phyloP scores from a whole-genome alignment of 2,113 vertebrate genomes.

The Dolichotis patagonum region DNA sequence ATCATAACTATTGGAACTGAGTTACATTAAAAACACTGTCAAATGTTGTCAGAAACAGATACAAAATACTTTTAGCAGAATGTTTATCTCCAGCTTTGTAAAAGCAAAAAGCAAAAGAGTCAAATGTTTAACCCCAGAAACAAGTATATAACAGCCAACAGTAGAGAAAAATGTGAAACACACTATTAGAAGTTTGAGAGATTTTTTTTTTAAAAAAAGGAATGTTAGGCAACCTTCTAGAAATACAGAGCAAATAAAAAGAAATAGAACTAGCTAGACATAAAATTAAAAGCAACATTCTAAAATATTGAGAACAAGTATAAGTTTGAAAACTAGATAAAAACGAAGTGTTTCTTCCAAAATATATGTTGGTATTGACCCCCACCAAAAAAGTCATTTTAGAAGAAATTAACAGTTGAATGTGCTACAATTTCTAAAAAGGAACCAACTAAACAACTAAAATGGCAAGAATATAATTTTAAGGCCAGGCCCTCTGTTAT shows the following conservation, averaged over 20 bases:
- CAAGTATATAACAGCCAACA: background rate
- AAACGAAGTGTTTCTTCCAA: background rate
- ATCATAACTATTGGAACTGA: background rate
- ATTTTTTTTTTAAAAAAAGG: background rate
- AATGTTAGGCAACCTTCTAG: background rate
- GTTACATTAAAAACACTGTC: background rate
- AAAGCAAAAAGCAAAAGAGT: background rate
- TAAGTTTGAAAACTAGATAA: background rate
- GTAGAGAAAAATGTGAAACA: background rate
- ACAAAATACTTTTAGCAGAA: background rate
- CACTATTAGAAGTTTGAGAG: background rate
- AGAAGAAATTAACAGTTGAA: background rate
- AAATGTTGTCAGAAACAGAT: background rate
- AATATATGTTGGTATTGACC: background rate
- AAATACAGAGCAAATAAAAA: background rate
- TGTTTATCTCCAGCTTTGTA: background rate
- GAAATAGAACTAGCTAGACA: background rate
- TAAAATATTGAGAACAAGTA: background rate
- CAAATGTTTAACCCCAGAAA: background rate
- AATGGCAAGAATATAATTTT: background rate
- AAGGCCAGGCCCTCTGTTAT: background rate
- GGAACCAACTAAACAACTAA: background rate
- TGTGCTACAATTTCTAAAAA: background rate
- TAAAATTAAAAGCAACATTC: background rate
- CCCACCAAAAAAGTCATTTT: background rate